These are phyloP conservation scores for Prinia subflava DNA, from an alignment of 2,113 vertebrate genomes.

Conservation along the genomic window DNA sequence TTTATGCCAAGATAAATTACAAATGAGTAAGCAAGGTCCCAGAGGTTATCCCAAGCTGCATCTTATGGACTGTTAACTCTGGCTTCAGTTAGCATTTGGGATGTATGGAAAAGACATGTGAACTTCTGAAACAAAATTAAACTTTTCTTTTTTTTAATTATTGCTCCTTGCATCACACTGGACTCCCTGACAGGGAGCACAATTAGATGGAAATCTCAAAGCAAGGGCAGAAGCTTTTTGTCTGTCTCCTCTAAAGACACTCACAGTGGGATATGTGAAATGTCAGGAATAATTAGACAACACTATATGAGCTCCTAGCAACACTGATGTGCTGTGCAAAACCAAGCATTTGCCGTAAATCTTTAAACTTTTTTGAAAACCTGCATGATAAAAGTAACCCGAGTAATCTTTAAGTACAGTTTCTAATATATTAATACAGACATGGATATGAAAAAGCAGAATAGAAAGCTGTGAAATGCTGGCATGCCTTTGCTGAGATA, in stretches of 20 bases:
- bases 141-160: neutral
- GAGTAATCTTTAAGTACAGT: neutral
- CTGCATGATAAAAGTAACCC: conserved; percentile 11
- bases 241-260: conserved; percentile 38
- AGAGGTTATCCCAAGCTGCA: neutral
- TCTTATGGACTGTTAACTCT: neutral
- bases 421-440: neutral
- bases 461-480: neutral
- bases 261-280: conserved; percentile 42
- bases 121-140: neutral
- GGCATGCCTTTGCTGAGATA: neutral
- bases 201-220: conserved; percentile 30
- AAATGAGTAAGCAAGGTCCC: neutral
- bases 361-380: conserved; percentile 37
- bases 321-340: conserved; percentile 15
- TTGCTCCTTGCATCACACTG: neutral
- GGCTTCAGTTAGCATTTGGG: neutral
- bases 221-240: conserved; percentile 24
- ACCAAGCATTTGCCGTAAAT: conserved; percentile 13
- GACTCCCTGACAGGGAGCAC: neutral
- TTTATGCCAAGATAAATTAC: neutral
- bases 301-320: conserved; percentile 35
- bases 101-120: neutral
- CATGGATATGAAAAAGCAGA: neutral
- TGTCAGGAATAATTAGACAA: conserved; percentile 68